A percentile compares a stretch with the other conserved stretches of the same genome.
Evolutionary conservation across 2,888 invertebrate species (phyloP).

Genomic region (Gymnocheta viridis): DNA sequence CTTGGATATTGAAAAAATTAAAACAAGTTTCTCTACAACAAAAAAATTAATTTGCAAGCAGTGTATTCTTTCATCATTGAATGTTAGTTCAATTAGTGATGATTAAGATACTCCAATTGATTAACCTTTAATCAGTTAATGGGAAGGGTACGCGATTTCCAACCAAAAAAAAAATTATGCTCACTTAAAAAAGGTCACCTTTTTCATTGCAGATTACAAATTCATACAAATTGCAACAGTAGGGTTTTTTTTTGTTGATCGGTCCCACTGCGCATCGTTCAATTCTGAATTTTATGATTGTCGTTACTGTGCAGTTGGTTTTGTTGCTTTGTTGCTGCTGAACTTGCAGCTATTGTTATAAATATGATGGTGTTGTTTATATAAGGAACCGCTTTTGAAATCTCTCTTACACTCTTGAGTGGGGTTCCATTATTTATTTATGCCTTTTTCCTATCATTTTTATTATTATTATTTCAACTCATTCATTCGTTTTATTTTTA

Average conservation of each 20-base stretch:
- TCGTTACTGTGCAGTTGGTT: conserved; percentile 26
- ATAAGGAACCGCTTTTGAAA: conserved; percentile 70
- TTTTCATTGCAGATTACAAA: too few relatives aligned
- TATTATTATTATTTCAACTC: conserved; percentile 36
- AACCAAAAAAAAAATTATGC: too few relatives aligned
- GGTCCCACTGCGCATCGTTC: conserved; percentile 17
- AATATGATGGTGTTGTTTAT: conserved; percentile 69
- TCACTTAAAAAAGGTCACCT: too few relatives aligned
- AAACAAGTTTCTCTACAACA: too few relatives aligned
- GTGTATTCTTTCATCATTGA: too few relatives aligned
- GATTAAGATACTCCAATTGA: too few relatives aligned
- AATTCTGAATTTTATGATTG: conserved; percentile 56
- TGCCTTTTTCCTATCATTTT: conserved; percentile 42
- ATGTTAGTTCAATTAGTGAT: too few relatives aligned
- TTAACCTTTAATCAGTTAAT: too few relatives aligned
- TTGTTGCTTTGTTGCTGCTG: conserved; percentile 16
- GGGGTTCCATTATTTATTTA: conserved; percentile 57
- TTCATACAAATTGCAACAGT: neutral
- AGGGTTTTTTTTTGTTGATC: neutral
- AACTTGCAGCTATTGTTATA: neutral
- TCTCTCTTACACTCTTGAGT: conserved; percentile 64
- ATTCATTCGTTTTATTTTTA: conserved; percentile 34
- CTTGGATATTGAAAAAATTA: too few relatives aligned
- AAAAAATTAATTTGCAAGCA: too few relatives aligned
- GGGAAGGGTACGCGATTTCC: too few relatives aligned